Percentiles rank a stretch among this genome's conserved stretches.
phyloP scores from a whole-genome alignment of 2,888 invertebrate species.

The Creontiades dilutus region DNA sequence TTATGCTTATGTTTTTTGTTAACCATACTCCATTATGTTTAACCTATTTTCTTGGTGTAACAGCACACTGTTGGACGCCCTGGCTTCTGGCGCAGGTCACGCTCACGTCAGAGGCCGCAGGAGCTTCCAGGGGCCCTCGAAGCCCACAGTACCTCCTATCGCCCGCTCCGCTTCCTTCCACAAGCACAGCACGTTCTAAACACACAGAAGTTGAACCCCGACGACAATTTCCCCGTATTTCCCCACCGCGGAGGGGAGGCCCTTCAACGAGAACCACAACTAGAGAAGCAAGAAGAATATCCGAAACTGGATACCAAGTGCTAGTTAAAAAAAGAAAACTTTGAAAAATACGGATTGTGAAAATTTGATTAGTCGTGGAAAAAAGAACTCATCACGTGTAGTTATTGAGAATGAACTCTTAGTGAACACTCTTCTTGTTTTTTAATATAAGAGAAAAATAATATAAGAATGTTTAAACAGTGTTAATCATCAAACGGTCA shows the following conservation, averaged over 20 bases:
- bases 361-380: not conserved
- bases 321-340: not conserved
- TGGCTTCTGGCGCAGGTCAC: slow-evolving; percentile 14
- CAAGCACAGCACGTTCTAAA: slow-evolving; percentile 64
- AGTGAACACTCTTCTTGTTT: slow-evolving; percentile 19
- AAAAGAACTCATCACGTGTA: not conserved
- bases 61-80: slow-evolving; percentile 15
- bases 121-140: slow-evolving; percentile 67
- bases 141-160: not conserved
- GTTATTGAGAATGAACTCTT: slow-evolving; percentile 30
- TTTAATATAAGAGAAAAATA: slow-evolving; percentile 20
- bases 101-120: slow-evolving; percentile 48
- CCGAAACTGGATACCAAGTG: not conserved
- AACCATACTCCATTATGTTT: not conserved
- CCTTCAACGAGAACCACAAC: not conserved
- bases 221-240: not conserved
- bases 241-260: not conserved
- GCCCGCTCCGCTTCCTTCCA: slow-evolving; percentile 2
- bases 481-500: slow-evolving; percentile 36
- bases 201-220: not conserved
- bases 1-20: too few relatives aligned
- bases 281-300: not conserved
- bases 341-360: not conserved
- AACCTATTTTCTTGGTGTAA: too few relatives aligned
- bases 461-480: slow-evolving; percentile 29